A percentile compares a stretch with the other conserved stretches of the same genome.
These are phyloP conservation scores for Potamilus streckersoni DNA, from an alignment of 1,140 invertebrate species.

Conservation along the genomic window DNA sequence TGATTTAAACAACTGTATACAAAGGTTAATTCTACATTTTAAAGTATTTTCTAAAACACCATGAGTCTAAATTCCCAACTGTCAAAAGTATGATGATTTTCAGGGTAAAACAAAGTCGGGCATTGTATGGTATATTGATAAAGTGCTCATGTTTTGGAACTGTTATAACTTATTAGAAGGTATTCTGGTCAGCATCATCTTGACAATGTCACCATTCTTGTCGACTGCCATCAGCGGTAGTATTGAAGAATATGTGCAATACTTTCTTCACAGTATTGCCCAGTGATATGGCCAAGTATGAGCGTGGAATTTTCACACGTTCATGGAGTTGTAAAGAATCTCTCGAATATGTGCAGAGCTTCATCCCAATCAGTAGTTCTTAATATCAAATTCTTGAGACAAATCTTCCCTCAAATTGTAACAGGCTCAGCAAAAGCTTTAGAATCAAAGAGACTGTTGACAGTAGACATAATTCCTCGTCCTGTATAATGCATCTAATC, in stretches of 20 bases:
- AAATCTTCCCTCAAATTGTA: not conserved
- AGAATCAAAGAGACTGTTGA: conserved; percentile 12
- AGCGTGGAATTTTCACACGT: conserved; percentile 16
- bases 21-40: too few relatives aligned
- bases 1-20: too few relatives aligned
- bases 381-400: conserved; percentile 1
- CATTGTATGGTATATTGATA: too few relatives aligned
- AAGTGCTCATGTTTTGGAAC: too few relatives aligned
- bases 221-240: not conserved
- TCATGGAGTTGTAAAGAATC: not conserved
- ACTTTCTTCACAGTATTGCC: not conserved
- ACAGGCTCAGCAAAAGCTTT: conserved; percentile 5
- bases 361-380: conserved; percentile 7
- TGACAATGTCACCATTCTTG: conserved; percentile 13
- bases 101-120: too few relatives aligned
- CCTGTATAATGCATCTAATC: conserved; percentile 14
- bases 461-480: conserved; percentile 12
- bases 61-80: too few relatives aligned
- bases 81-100: too few relatives aligned
- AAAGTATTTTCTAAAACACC: too few relatives aligned
- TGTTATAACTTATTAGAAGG: too few relatives aligned
- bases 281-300: conserved; percentile 12
- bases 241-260: conserved; percentile 32
- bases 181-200: too few relatives aligned
- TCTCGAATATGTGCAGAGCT: conserved; percentile 7